A percentile compares a stretch with the other conserved stretches of the same genome.
Evolutionary conservation across 2,888 invertebrate genomes (phyloP).

Genomic region (Aspidiotus rigidus): DNA sequence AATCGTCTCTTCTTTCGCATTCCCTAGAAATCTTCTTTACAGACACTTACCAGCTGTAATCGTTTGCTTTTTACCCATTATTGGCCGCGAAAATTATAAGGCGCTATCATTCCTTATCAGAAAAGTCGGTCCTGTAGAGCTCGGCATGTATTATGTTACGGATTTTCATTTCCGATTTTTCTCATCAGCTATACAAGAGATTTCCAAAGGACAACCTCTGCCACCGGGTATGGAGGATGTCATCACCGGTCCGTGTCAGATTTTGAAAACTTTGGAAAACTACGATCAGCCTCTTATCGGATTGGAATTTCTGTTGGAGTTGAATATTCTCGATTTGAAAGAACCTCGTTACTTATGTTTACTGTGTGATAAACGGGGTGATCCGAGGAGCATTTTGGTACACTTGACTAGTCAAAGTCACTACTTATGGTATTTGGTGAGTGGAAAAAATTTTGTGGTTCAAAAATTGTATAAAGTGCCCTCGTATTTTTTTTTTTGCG

Average conservation of each 20-base stretch:
- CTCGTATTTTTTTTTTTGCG: neutral
- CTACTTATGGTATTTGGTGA: constrained; percentile 60
- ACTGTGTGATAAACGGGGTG: constrained; percentile 68
- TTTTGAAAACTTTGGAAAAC: constrained; percentile 50
- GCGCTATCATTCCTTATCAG: too few species aligned
- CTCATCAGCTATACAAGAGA: constrained; percentile 21
- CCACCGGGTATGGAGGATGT: constrained; percentile 62
- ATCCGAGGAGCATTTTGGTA: constrained; percentile 65
- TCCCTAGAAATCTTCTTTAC: too few species aligned
- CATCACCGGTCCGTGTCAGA: constrained; percentile 44
- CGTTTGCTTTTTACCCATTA: too few species aligned
- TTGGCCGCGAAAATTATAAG: too few species aligned
- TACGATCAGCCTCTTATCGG: constrained; percentile 44
- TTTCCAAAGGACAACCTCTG: constrained; percentile 52
- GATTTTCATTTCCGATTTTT: too few species aligned
- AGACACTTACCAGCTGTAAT: too few species aligned
- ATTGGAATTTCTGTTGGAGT: constrained; percentile 69
- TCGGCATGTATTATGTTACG: too few species aligned
- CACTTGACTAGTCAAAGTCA: constrained; percentile 72
- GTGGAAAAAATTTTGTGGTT: neutral
- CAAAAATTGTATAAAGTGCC: too few species aligned
- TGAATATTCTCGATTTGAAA: constrained; percentile 50
- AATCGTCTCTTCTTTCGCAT: too few species aligned
- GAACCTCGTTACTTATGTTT: constrained; percentile 69
- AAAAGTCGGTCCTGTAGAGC: too few species aligned